Percentiles rank a stretch among this genome's conserved stretches.
These are phyloP conservation scores for Caenorhabditis elegans DNA, from an alignment of 1,140 invertebrate genomes.

Conservation along the genomic window DNA sequence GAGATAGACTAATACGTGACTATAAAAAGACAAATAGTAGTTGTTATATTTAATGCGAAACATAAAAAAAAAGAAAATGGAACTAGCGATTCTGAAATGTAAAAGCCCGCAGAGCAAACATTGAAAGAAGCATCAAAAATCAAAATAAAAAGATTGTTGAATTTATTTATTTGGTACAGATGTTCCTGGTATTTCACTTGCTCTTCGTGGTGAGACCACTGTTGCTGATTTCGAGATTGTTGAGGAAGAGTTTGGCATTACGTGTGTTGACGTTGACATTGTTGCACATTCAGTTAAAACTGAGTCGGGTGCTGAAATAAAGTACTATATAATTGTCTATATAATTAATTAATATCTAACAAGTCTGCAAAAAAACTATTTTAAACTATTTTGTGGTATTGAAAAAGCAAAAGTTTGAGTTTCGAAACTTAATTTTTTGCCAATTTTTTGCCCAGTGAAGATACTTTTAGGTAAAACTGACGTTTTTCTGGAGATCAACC, in stretches of 20 bases:
- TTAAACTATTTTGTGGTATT: neutral
- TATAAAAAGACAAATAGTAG: no score
- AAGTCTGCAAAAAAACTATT: neutral
- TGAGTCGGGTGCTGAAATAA: neutral
- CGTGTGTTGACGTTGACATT: neutral
- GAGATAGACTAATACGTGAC: no score
- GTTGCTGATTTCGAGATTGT: neutral
- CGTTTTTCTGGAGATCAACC: no score
- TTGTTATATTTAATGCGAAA: neutral
- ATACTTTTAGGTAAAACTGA: no score
- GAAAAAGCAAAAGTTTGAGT: no score
- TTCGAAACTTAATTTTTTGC: no score
- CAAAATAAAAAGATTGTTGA: neutral
- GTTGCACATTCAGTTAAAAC: neutral
- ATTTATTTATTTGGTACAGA: neutral
- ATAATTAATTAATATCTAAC: no score
- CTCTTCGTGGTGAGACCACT: conserved; percentile 12
- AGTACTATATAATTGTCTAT: neutral
- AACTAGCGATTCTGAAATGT: conserved; percentile 23
- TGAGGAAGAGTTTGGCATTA: neutral
- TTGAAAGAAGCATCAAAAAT: neutral
- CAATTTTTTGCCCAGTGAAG: no score
- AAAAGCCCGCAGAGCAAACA: neutral
- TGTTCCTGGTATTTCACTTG: neutral
- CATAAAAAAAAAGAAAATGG: neutral